Evolutionary conservation across 92 coral and sea anemone species (phyloP).

Genomic region (Epizoanthus illoricatus): DNA sequence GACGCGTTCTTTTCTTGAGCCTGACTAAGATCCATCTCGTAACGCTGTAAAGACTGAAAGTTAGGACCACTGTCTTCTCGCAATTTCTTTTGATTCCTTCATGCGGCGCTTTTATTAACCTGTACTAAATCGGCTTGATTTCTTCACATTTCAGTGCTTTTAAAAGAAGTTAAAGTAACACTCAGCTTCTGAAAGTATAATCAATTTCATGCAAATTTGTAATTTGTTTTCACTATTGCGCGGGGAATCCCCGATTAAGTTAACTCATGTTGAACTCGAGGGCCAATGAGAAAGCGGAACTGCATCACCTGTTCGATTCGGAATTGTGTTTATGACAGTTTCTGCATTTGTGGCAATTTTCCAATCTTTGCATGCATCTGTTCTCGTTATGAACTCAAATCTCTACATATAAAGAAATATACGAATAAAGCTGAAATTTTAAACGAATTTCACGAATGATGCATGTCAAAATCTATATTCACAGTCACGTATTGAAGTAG

Average conservation of each 20-base stretch:
- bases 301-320: not conserved
- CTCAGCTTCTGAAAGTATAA: not conserved
- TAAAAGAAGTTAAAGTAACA: not conserved
- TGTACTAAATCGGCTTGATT: not conserved
- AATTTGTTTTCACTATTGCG: not conserved
- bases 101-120: not conserved
- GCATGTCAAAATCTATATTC: no score
- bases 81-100: not conserved
- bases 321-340: not conserved
- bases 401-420: no score
- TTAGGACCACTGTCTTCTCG: not conserved
- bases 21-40: not conserved
- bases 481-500: no score
- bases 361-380: not conserved
- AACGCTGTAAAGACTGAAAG: not conserved
- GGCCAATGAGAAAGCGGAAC: constrained; percentile 2
- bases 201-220: no score
- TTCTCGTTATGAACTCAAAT: no score
- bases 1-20: not conserved
- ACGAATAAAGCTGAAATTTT: no score
- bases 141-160: not conserved
- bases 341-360: no score
- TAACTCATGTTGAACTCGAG: no score
- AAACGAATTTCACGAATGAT: no score
- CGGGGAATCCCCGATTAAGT: constrained; percentile 19